Evolutionary conservation across 2,797 vertebrate genomes (phyloP).

Genomic region (Enteromius afrohamiltoni): DNA sequence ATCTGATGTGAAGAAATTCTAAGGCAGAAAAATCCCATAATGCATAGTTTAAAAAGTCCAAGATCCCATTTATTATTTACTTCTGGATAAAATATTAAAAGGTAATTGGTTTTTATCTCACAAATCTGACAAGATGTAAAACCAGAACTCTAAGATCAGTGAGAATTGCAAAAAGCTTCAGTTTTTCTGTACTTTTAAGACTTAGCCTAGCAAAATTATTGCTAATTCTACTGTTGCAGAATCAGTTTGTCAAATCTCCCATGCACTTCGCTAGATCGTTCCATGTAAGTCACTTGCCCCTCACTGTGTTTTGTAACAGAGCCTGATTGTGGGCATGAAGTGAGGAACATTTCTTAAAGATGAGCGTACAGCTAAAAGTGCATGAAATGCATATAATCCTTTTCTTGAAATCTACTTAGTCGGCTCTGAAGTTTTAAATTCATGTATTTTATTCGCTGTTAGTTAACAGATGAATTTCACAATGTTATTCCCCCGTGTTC

Average conservation of each 20-base stretch:
- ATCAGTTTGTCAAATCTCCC: background rate
- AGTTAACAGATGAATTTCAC: slow-evolving; percentile 54
- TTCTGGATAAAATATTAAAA: background rate
- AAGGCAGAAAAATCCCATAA: no score
- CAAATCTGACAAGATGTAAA: background rate
- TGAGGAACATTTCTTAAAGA: background rate
- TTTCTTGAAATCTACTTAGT: background rate
- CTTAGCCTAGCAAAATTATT: no score
- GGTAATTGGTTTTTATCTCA: background rate
- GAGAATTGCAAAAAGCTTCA: background rate
- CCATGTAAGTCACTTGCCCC: background rate
- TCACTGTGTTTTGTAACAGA: background rate
- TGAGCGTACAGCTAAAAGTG: background rate
- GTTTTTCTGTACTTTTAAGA: background rate
- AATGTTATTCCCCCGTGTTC: slow-evolving; percentile 56
- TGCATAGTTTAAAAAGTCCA: no score
- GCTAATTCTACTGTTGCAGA: background rate
- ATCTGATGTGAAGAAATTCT: background rate
- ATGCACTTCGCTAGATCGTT: background rate
- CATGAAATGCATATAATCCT: background rate
- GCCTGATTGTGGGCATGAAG: background rate
- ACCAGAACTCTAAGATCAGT: background rate
- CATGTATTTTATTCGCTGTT: slow-evolving; percentile 52
- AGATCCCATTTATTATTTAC: no score
- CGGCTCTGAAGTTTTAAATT: background rate